phyloP scores from a whole-genome alignment of 2,113 vertebrate species.

The Tapirus terrestris region DNA sequence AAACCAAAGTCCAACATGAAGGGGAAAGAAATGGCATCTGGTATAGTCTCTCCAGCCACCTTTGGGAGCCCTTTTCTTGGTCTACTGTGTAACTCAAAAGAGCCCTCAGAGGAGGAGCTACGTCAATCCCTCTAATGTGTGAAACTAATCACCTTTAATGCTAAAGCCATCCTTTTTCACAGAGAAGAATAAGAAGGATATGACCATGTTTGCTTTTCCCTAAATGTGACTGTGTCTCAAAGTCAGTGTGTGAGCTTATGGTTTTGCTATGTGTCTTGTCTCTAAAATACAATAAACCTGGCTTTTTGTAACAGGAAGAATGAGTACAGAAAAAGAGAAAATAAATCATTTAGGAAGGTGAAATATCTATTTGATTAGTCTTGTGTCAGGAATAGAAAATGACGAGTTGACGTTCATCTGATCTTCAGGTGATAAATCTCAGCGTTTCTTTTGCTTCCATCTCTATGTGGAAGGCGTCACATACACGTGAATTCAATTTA shows the following conservation, averaged over 20 bases:
- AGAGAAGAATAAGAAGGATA: not conserved
- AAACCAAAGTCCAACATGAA: not conserved
- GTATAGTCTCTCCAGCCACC: not conserved
- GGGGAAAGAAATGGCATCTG: not conserved
- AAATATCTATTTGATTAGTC: conserved; percentile 70
- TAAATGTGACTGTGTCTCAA: not conserved
- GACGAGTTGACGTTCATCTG: not conserved
- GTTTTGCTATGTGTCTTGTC: not conserved
- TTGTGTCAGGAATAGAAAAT: conserved; percentile 55
- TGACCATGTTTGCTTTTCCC: not conserved
- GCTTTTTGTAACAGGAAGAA: conserved; percentile 30
- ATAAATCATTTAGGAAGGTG: conserved; percentile 64
- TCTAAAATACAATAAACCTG: not conserved
- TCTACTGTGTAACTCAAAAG: not conserved
- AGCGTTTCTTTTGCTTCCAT: conserved; percentile 27
- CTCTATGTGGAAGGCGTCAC: not conserved
- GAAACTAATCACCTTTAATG: not conserved
- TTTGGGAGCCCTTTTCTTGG: not conserved
- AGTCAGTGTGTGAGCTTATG: not conserved
- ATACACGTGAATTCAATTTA: conserved; percentile 31
- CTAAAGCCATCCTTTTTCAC: not conserved
- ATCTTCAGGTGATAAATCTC: conserved; percentile 42
- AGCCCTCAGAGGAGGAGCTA: not conserved
- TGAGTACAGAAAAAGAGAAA: conserved; percentile 31
- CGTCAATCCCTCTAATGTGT: not conserved